A percentile compares a stretch with the other conserved stretches of the same genome.
Conservation (phyloP, 1,140 invertebrate species). For the Micrasema longulum region DNA sequence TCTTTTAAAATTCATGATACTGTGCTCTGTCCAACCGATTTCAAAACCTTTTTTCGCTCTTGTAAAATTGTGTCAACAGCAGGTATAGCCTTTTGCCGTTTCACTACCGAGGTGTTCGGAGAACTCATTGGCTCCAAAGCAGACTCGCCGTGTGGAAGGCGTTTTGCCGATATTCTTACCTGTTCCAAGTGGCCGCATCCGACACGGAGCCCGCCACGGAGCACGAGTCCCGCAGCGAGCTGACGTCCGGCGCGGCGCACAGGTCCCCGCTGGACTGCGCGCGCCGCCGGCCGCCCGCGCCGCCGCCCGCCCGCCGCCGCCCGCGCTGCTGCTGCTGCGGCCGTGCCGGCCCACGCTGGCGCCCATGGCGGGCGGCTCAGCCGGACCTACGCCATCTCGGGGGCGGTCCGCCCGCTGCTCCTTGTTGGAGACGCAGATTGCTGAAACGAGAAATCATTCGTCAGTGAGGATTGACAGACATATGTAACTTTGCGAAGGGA, state of each 20-base stretch:
- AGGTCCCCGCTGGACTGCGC: conserved; percentile 77
- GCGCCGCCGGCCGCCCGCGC: conserved; percentile 72
- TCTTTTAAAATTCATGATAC: too few relatives aligned
- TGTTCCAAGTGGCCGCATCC: conserved; percentile 64
- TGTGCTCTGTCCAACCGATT: too few relatives aligned
- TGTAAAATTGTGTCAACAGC: too few relatives aligned
- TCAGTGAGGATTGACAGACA: not conserved
- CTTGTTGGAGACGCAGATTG: conserved; percentile 26
- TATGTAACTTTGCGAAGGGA: too few relatives aligned
- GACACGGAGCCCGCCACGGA: conserved; percentile 65
- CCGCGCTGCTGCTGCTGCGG: conserved; percentile 34
- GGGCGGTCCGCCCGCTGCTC: conserved; percentile 29
- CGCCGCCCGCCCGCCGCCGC: conserved; percentile 36
- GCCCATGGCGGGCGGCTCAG: conserved; percentile 46
- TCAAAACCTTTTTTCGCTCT: too few relatives aligned
- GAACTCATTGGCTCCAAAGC: too few relatives aligned
- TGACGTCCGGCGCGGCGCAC: conserved; percentile 79
- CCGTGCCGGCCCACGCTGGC: conserved; percentile 49
- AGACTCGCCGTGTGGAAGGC: too few relatives aligned
- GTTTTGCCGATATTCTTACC: conserved; percentile 41
- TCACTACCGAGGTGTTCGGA: too few relatives aligned
- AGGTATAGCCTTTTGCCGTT: too few relatives aligned
- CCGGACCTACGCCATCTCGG: conserved; percentile 42
- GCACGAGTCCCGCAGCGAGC: conserved; percentile 75
- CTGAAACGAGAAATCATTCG: conserved; percentile 30